These are phyloP conservation scores for Oryzias javanicus DNA, from an alignment of 2,113 vertebrate genomes.

Conservation along the genomic window DNA sequence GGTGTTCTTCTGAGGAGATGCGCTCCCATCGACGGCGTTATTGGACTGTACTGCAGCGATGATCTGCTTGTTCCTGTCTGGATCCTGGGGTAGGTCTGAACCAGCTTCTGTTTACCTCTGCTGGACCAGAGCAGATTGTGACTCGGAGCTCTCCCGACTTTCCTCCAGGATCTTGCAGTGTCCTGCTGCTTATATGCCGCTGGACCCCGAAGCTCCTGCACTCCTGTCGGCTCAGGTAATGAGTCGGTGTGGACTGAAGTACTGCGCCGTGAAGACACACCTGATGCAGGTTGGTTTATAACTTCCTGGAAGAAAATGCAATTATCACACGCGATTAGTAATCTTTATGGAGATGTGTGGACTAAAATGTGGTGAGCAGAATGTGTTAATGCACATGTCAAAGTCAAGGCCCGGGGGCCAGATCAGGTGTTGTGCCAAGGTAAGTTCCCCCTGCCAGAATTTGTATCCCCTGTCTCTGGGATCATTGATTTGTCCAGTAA, in stretches of 20 bases:
- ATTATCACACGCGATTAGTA: too few relatives aligned
- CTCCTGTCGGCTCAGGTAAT: constrained; percentile 78
- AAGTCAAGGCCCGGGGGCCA: too few relatives aligned
- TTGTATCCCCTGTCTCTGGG: too few relatives aligned
- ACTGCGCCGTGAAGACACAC: constrained; percentile 84
- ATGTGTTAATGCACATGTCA: too few relatives aligned
- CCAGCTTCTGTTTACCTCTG: not conserved
- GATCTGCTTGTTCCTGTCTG: constrained; percentile 85
- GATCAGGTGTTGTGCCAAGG: too few relatives aligned
- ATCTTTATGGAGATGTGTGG: too few relatives aligned
- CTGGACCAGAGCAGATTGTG: too few relatives aligned
- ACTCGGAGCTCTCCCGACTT: constrained; percentile 1
- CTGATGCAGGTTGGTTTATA: constrained; percentile 76
- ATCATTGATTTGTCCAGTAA: too few relatives aligned
- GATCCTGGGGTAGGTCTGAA: constrained; percentile 86
- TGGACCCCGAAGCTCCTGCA: constrained; percentile 85
- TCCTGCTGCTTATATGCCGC: constrained; percentile 85
- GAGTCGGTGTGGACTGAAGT: constrained; percentile 78
- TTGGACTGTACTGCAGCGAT: constrained; percentile 85
- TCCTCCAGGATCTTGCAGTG: constrained; percentile 84
- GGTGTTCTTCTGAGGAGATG: constrained; percentile 67
- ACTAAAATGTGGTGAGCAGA: too few relatives aligned
- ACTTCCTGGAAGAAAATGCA: too few relatives aligned
- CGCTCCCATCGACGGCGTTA: constrained; percentile 35
- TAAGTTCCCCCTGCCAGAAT: too few relatives aligned